A percentile compares a stretch with the other conserved stretches of the same genome.
phyloP scores from a whole-genome alignment of 2,888 invertebrate species.

The Conistra vaccinii region DNA sequence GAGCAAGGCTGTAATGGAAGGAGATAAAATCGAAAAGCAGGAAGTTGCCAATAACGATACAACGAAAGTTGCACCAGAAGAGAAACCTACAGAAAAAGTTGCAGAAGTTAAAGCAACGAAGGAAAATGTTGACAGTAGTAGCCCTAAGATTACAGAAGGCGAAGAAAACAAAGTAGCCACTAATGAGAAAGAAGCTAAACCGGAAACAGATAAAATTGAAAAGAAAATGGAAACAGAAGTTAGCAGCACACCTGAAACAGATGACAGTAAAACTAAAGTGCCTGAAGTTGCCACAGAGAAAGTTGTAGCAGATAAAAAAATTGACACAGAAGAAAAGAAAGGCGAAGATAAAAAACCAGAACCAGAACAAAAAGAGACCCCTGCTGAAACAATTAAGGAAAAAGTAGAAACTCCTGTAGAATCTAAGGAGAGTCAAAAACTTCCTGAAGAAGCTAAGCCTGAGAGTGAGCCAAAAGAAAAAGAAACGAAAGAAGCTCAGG shows the following conservation, averaged over 20 bases:
- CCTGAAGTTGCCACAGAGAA: constrained; percentile 55
- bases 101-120: constrained; percentile 58
- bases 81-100: constrained; percentile 59
- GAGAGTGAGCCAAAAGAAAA: constrained; percentile 74
- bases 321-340: constrained; percentile 54
- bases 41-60: constrained; percentile 44
- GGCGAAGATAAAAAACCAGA: constrained; percentile 44
- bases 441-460: constrained; percentile 64
- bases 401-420: constrained; percentile 60
- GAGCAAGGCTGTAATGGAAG: constrained; percentile 60
- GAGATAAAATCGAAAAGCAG: constrained; percentile 49
- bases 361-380: constrained; percentile 43
- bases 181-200: constrained; percentile 44
- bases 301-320: constrained; percentile 42
- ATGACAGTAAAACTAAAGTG: constrained; percentile 62
- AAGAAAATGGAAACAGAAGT: constrained; percentile 59
- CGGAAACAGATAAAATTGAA: constrained; percentile 49
- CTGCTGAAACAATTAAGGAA: constrained; percentile 44
- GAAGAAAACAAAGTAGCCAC: constrained; percentile 52
- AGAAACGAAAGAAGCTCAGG: constrained; percentile 77
- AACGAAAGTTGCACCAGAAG: constrained; percentile 54
- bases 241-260: constrained; percentile 47
- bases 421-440: constrained; percentile 59
- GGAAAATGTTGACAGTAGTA: constrained; percentile 64
- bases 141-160: constrained; percentile 52